These are phyloP conservation scores for Chlamydotis undulata DNA, from an alignment of 2,113 vertebrate genomes.

Conservation along the genomic window DNA sequence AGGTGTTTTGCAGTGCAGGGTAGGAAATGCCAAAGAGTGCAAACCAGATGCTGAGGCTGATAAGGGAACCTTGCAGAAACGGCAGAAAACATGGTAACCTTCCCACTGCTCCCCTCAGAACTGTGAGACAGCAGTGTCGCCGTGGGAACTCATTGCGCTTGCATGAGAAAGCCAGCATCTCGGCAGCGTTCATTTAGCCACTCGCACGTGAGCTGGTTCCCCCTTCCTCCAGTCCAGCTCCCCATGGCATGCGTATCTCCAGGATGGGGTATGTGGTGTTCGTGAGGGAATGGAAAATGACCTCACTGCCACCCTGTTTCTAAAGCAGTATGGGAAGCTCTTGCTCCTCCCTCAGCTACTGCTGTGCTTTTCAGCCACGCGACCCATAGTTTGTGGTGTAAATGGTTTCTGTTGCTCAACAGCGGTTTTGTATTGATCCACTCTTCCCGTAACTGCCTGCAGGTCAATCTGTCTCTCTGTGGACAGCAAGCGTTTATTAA, in stretches of 20 bases:
- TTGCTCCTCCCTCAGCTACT: fast-evolving
- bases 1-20: background rate
- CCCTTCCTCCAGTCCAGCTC: background rate
- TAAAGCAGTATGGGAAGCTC: background rate
- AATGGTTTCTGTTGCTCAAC: background rate
- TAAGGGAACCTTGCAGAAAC: background rate
- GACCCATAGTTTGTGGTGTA: fast-evolving
- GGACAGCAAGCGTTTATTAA: background rate
- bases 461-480: fast-evolving
- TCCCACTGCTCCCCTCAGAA: background rate
- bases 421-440: fast-evolving
- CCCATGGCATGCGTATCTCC: fast-evolving
- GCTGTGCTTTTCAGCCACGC: fast-evolving
- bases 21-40: background rate
- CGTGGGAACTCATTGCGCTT: background rate
- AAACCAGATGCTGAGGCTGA: background rate
- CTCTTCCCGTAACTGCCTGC: background rate
- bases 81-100: background rate
- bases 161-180: background rate
- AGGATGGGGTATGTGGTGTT: fast-evolving
- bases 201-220: background rate
- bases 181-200: fast-evolving
- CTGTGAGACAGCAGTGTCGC: no score
- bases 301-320: background rate
- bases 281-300: background rate